Conservation (phyloP, 2,113 vertebrate species). For the Callaeas wilsoni region DNA sequence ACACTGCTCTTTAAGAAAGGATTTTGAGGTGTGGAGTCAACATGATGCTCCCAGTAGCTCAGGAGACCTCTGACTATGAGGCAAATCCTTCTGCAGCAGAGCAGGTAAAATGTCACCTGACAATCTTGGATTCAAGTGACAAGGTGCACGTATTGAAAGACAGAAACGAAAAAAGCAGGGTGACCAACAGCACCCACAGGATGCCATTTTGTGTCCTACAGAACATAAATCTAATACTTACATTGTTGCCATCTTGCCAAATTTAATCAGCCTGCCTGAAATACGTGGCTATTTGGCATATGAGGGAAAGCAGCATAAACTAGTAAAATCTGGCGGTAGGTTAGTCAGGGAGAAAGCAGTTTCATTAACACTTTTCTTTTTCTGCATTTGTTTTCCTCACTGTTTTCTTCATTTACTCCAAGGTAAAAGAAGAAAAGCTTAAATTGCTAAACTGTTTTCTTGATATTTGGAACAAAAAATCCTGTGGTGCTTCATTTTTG, state of each 20-base stretch:
- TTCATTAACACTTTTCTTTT: not conserved
- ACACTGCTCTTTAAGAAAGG: not conserved
- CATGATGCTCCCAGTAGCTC: not conserved
- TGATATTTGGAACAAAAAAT: not conserved
- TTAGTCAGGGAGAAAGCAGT: not conserved
- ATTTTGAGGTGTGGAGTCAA: not conserved
- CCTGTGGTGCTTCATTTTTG: not conserved
- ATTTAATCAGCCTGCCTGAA: not conserved
- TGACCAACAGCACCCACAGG: not conserved
- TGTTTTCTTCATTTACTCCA: not conserved
- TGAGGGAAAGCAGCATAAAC: not conserved
- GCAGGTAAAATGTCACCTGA: not conserved
- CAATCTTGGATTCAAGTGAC: not conserved
- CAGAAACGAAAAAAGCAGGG: not conserved
- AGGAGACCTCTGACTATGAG: not conserved
- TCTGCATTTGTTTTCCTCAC: not conserved
- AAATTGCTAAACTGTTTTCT: not conserved
- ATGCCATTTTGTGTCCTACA: not conserved
- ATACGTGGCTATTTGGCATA: not conserved
- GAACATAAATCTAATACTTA: not conserved
- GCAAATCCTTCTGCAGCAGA: not conserved
- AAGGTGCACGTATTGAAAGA: rapidly evolving
- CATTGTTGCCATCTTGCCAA: not conserved
- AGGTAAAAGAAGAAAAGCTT: not conserved
- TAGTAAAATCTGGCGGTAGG: not conserved